Conservation (phyloP, 2,113 vertebrate genomes). For the Euleptes europaea region DNA sequence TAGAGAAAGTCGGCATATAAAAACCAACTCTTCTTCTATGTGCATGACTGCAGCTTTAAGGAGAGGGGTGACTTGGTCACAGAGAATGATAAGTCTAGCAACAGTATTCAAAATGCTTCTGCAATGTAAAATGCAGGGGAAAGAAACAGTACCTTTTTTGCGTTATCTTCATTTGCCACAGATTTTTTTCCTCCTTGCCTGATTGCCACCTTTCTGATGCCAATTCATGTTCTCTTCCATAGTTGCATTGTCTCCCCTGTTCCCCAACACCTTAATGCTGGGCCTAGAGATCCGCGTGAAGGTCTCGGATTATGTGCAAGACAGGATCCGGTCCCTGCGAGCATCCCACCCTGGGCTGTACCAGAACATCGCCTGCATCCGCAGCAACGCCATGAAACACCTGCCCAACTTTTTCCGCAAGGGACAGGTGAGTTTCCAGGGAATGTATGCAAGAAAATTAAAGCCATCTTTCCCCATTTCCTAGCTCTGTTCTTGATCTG, state of each 20-base stretch:
- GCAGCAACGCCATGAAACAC: conserved; percentile 95
- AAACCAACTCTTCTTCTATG: too few relatives aligned
- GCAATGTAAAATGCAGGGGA: neutral
- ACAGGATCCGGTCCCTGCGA: conserved; percentile 85
- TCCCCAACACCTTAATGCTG: conserved; percentile 86
- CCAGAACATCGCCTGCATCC: conserved; percentile 91
- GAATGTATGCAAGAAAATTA: neutral
- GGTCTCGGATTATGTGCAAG: conserved; percentile 90
- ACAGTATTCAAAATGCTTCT: neutral
- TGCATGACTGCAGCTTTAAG: neutral
- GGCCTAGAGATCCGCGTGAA: conserved; percentile 92
- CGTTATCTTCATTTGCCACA: neutral
- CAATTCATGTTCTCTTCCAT: conserved; percentile 23
- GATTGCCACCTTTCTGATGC: neutral
- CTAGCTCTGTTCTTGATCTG: neutral
- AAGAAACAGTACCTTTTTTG: neutral
- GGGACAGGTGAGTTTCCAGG: conserved; percentile 80
- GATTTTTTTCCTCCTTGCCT: neutral
- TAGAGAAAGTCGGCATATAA: too few relatives aligned
- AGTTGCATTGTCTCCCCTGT: conserved; percentile 88
- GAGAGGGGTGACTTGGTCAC: neutral
- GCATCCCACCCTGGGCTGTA: conserved; percentile 78
- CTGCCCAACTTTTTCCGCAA: conserved; percentile 92
- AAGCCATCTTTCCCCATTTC: neutral
- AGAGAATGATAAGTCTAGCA: neutral